These are phyloP conservation scores for Percina caprodes DNA, from an alignment of 2,113 vertebrate species.

Conservation along the genomic window DNA sequence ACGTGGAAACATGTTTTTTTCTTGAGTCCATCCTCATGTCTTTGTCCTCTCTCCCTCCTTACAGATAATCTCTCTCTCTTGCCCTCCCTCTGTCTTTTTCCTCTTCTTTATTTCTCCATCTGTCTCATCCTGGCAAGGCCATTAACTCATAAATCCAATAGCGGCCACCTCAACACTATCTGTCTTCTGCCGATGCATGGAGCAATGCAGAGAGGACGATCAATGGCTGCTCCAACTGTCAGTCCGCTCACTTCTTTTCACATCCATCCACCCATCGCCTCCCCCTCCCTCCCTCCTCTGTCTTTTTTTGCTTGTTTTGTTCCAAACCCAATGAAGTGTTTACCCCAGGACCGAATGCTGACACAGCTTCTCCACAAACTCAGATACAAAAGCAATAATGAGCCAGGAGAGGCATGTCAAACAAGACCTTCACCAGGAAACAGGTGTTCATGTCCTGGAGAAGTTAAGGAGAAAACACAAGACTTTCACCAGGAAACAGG, in stretches of 20 bases:
- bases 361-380: constrained; percentile 34
- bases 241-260: constrained; percentile 74
- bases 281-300: background rate
- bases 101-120: constrained; percentile 79
- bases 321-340: constrained; percentile 29
- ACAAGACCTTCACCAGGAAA: too few relatives aligned
- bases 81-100: constrained; percentile 41
- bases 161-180: constrained; percentile 82
- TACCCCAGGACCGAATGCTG: constrained; percentile 41
- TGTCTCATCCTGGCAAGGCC: constrained; percentile 75
- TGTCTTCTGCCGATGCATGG: constrained; percentile 78
- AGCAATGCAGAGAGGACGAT: constrained; percentile 68
- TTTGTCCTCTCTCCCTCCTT: too few relatives aligned
- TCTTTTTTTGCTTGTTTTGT: too few relatives aligned
- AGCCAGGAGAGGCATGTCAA: background rate
- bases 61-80: constrained; percentile 36
- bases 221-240: constrained; percentile 75
- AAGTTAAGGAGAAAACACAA: too few relatives aligned
- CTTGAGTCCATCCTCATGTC: too few relatives aligned
- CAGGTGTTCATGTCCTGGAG: too few relatives aligned
- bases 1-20: too few relatives aligned
- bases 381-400: background rate
- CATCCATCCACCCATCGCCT: constrained; percentile 75
- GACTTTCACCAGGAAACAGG: too few relatives aligned
- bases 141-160: constrained; percentile 82